Evolutionary conservation across 2,113 vertebrate genomes (phyloP), one percentile per base, ranked within the genome.

Genomic region (Phylloscopus trochilus): DNA sequence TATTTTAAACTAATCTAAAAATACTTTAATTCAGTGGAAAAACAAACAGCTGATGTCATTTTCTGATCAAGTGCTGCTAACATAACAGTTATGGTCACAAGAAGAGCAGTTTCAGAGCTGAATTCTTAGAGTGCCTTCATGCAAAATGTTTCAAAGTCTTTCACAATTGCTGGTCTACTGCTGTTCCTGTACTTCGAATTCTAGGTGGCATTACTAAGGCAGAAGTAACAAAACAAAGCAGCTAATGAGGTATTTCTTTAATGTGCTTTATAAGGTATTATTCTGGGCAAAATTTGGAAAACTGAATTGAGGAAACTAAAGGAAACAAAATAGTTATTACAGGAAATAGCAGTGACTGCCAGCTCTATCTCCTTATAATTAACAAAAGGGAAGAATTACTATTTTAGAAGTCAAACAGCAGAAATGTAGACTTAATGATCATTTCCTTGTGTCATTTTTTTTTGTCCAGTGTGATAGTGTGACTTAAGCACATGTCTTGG

Each of bases 1-100:
- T 91, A 88, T 86, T 91, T 86, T 91, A 92, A 97, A 89, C 64
- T 49, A 41, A 79, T 62, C 62, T 89, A 95, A 97, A 96, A 96
- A 93, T 92, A 95, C 52, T 80, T 75, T 55, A 62, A 75, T 92
- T 75, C 55, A 73, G 77, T 93, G 79, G 93, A 89, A 89, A 95
- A 96, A 77, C 70, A 90, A 97, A 93, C 68, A 79, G 52, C 21
- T 93, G 53, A 39, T 94, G 72, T 92, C 9, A 93, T 91, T 87
- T 93, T 89, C 67, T 94, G 69, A 52, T 74, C 23, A 77, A 76
- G 37, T 2, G 9, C 62, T 70, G 64, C 64, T 87, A 90, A 53
- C 13, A 3, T 75, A 87, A 81, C 44, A 30, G 69, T 68, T 74
- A 43, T 3, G 60, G 87, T 66, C 90, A 92, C 51, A 83, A 87